phyloP scores from a whole-genome alignment of 1,140 invertebrate species.

The Ctenoplectra terminalis region DNA sequence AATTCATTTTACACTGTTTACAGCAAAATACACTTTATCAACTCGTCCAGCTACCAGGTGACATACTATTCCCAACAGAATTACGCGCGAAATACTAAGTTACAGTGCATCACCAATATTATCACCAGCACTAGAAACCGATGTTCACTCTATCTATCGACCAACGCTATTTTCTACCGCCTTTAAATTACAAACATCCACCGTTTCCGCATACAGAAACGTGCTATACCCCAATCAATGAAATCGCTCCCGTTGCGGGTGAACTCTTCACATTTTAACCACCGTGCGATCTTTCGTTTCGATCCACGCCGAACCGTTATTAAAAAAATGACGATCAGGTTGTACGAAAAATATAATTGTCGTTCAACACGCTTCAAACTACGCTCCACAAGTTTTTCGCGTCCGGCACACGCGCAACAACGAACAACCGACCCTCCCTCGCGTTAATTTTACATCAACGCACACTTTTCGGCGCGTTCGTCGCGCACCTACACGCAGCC shows the following conservation, averaged over 20 bases:
- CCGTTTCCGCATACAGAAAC: neutral
- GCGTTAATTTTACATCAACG: conserved; percentile 53
- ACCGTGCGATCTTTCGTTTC: neutral
- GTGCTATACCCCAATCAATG: conserved; percentile 4
- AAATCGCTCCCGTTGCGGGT: neutral
- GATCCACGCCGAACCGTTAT: neutral
- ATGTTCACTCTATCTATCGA: conserved; percentile 11
- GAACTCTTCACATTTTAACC: neutral
- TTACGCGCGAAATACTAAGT: neutral
- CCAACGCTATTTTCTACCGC: neutral
- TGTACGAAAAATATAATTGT: neutral
- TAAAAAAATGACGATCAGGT: neutral
- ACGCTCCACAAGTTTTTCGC: neutral
- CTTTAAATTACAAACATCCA: neutral
- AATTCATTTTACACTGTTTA: neutral
- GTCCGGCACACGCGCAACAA: neutral
- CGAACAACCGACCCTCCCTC: conserved; percentile 34
- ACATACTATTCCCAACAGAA: neutral
- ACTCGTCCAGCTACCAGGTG: neutral
- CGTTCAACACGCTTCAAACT: neutral
- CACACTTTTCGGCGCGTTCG: conserved; percentile 57
- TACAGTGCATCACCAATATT: neutral
- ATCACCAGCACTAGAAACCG: neutral
- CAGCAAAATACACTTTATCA: neutral
- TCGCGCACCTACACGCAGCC: conserved; percentile 39